Conservation (phyloP, 2,888 invertebrate species). For the Temnothorax rugatulus region DNA sequence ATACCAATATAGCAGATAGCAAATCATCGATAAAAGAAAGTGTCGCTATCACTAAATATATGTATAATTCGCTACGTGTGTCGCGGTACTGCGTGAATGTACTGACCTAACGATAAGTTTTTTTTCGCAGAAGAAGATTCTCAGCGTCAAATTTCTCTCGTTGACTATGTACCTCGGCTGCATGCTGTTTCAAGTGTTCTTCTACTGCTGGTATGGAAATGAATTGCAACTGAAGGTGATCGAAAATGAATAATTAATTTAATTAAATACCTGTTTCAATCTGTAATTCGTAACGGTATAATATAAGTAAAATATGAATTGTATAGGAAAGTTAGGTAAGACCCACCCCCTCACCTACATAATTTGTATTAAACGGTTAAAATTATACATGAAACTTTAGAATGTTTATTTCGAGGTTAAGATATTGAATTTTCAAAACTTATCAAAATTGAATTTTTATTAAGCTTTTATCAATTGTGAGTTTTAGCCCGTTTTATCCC, state of each 20-base stretch:
- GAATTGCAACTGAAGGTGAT: slow-evolving; percentile 63
- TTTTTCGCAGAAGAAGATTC: slow-evolving; percentile 46
- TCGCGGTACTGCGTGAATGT: not conserved
- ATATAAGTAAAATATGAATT: too few species aligned
- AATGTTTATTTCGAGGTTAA: too few species aligned
- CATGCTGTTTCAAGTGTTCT: slow-evolving; percentile 77
- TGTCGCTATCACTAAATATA: not conserved
- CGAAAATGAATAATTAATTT: not conserved
- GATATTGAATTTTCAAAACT: too few species aligned
- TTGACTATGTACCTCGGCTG: slow-evolving; percentile 65
- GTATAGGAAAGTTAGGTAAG: too few species aligned
- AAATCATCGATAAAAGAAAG: not conserved
- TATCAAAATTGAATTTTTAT: too few species aligned
- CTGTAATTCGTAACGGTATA: not conserved
- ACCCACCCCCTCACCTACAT: too few species aligned
- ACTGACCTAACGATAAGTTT: not conserved
- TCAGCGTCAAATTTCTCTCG: slow-evolving; percentile 64
- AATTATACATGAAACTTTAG: too few species aligned
- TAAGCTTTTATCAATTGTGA: too few species aligned
- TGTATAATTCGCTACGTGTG: not conserved
- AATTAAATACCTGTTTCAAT: not conserved
- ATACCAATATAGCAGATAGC: not conserved
- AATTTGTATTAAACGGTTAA: too few species aligned
- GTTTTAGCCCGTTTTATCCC: too few species aligned
- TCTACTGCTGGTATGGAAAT: slow-evolving; percentile 79